phyloP scores from a whole-genome alignment of 1,140 invertebrate species.

The Piezodorus guildinii region DNA sequence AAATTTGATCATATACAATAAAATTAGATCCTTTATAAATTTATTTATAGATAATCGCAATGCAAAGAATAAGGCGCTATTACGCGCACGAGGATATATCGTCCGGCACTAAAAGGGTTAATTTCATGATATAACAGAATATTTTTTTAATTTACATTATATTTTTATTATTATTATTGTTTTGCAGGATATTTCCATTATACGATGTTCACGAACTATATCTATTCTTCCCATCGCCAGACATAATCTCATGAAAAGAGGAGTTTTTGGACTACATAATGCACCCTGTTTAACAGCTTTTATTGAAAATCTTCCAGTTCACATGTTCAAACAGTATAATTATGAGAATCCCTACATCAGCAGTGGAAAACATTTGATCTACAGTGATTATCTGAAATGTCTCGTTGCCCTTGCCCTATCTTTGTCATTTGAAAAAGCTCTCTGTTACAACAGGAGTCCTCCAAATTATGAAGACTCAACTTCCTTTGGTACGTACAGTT shows the following conservation, averaged over 20 bases:
- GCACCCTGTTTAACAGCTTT: conserved; percentile 43
- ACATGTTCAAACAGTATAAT: conserved; percentile 43
- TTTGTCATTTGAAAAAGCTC: conserved; percentile 42
- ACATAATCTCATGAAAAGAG: conserved; percentile 39
- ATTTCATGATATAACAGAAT: too few relatives aligned
- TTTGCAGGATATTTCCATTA: conserved; percentile 39
- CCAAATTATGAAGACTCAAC: conserved; percentile 33
- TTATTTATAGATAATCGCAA: too few relatives aligned
- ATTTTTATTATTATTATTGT: too few relatives aligned
- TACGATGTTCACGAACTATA: conserved; percentile 37
- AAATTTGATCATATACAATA: too few relatives aligned
- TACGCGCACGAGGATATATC: too few relatives aligned
- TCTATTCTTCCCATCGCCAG: conserved; percentile 41
- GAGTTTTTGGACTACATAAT: conserved; percentile 41
- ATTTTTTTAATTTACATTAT: too few relatives aligned
- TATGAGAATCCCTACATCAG: conserved; percentile 45
- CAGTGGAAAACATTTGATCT: conserved; percentile 46
- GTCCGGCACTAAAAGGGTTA: too few relatives aligned
- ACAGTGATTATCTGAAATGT: conserved; percentile 48
- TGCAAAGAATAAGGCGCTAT: too few relatives aligned
- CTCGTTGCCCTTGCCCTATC: conserved; percentile 43
- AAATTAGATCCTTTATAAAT: too few relatives aligned
- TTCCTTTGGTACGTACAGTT: conserved; percentile 25
- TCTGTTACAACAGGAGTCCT: conserved; percentile 40
- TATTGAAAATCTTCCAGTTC: conserved; percentile 37